Base-by-base conservation (phyloP, 2,888 invertebrate species). In the Caenorhabditis sulstoni region DNA sequence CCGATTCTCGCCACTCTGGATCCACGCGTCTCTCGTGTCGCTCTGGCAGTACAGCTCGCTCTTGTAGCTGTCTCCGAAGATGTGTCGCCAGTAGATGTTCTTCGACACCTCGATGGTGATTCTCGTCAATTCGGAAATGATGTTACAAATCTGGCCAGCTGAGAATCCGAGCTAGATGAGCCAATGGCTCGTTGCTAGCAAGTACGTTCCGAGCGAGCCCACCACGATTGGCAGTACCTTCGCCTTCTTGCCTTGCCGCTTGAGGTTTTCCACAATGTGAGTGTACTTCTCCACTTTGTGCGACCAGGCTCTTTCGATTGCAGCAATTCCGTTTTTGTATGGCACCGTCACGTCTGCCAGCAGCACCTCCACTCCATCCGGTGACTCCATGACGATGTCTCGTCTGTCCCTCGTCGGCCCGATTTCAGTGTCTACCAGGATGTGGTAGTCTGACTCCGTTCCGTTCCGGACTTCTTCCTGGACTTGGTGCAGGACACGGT, bases 271-370 rank as follows among this genome's bases (percentile, higher is more conserved):
- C 35, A 47, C 44, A 0, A 20, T 37, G 8, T 44, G 18, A n/a
- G 9, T 18, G 45, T 66, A 66, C 55, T 66, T 53, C 0, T 29
- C 14, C 0, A 66, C 20, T 45, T 66, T 66, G 2, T 8, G 0
- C 4, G 50, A 3, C 62, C 62, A 64, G 1, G 14, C 23, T 52
- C 23, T 22, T 22, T 64, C 16, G 22, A 64, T 64, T 0, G 39
- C 62, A 11, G 20, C 39, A 1, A 64, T 20, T 1, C 50, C 39
- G 20, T 61, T 14, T 20, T 59, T 47, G 29, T 59, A 59, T 9
- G 59, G 47, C 18, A 14, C 9, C 3, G n/a, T 59, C 5, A 62
- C 62, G 11, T 62, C 62, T 0, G 49, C 62, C 18, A 62, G 1
- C 1, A 61, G 22, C 11, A 61, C 12, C 16, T 47, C 18, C 7